Evolutionary conservation across 2,797 vertebrate species (phyloP).

Genomic region (Parambassis ranga): DNA sequence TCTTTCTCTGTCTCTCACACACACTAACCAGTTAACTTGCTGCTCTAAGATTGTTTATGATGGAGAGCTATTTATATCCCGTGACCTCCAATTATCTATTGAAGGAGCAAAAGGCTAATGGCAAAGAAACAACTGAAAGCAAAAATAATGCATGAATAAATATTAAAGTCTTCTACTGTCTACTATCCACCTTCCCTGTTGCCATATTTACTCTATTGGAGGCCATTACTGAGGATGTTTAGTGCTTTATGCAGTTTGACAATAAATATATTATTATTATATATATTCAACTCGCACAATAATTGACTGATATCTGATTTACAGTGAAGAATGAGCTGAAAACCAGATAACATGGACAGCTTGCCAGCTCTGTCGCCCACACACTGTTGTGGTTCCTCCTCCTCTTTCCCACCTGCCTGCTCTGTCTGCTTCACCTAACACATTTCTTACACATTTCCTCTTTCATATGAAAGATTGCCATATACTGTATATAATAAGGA

Average conservation of each 20-base stretch:
- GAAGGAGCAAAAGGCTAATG: neutral
- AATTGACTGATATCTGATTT: conserved; percentile 4
- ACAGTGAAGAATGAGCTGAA: conserved; percentile 9
- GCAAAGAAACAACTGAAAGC: neutral
- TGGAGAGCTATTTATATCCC: conserved; percentile 34
- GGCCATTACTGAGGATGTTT: neutral
- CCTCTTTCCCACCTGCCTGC: conserved; percentile 47
- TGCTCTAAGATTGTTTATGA: conserved; percentile 31
- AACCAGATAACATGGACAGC: conserved; percentile 7
- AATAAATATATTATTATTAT: too few species aligned
- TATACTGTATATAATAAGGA: neutral
- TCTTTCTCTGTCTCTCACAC: neutral
- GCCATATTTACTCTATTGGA: neutral
- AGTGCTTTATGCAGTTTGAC: too few species aligned
- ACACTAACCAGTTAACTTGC: conserved; percentile 22
- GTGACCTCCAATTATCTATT: conserved; percentile 30
- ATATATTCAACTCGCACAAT: too few species aligned
- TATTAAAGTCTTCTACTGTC: neutral
- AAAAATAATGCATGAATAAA: neutral
- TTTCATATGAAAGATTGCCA: neutral
- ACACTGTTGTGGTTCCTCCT: conserved; percentile 18
- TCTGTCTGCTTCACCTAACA: conserved; percentile 42
- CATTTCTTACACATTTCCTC: conserved; percentile 27
- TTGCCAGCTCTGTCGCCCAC: conserved; percentile 38
- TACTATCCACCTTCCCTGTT: neutral